Evolutionary conservation across 1,140 invertebrate species (phyloP).

Genomic region (Lanistes nyassanus): DNA sequence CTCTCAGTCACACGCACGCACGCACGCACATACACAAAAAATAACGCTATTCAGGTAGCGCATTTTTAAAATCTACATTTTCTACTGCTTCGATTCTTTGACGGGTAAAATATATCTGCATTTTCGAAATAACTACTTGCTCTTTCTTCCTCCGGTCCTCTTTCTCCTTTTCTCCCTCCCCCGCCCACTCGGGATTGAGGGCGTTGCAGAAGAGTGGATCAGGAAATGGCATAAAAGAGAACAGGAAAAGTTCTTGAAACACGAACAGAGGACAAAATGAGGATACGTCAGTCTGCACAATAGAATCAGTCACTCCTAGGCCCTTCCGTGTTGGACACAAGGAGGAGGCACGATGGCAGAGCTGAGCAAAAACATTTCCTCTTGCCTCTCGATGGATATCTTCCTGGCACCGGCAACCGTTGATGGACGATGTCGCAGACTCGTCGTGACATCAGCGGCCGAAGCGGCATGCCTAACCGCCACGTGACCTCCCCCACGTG

Average conservation of each 20-base stretch:
- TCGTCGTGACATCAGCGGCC: conserved; percentile 14
- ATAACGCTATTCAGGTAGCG: neutral
- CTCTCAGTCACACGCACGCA: neutral
- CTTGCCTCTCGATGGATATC: conserved; percentile 9
- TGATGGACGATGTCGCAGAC: conserved; percentile 23
- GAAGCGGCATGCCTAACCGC: conserved; percentile 12
- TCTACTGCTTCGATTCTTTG: neutral
- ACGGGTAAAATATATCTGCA: neutral
- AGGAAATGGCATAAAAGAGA: neutral
- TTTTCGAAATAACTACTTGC: neutral
- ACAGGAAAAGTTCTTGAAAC: neutral
- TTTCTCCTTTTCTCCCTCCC: neutral
- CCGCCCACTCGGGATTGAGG: neutral
- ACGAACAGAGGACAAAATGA: neutral
- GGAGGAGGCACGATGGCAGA: neutral
- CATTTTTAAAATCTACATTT: neutral
- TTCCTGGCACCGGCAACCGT: neutral
- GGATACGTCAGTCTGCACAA: neutral
- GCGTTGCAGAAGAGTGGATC: neutral
- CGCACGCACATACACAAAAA: neutral
- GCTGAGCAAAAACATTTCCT: conserved; percentile 12
- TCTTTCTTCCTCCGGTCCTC: neutral
- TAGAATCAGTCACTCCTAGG: neutral
- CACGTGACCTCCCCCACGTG: conserved; percentile 24
- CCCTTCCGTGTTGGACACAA: neutral